phyloP scores from a whole-genome alignment of 1,140 invertebrate genomes.

The Anastatus disparis region DNA sequence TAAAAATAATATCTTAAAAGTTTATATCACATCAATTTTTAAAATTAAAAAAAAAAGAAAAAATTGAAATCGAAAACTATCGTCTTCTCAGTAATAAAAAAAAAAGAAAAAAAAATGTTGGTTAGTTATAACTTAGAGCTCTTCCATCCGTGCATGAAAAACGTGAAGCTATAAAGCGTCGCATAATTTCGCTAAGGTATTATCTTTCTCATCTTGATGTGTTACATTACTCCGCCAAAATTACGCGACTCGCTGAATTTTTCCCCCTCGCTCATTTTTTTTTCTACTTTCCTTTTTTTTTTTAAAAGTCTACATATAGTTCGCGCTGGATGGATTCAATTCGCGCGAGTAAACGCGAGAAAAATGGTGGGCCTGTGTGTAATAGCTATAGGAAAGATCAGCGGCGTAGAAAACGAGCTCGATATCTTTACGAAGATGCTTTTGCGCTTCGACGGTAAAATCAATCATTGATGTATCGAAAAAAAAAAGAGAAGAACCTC shows the following conservation, averaged over 20 bases:
- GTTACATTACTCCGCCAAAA: neutral
- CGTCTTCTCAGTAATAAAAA: no score
- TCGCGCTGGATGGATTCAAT: constrained; percentile 8
- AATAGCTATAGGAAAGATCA: neutral
- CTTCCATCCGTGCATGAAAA: neutral
- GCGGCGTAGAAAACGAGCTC: constrained; percentile 20
- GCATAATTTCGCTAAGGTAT: neutral
- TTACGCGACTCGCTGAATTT: constrained; percentile 5
- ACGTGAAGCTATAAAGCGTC: neutral
- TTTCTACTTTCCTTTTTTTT: neutral
- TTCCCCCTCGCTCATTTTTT: neutral
- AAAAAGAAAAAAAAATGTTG: no score
- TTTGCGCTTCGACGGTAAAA: no score
- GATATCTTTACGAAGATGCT: constrained; percentile 12
- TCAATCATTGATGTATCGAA: no score
- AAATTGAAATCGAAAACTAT: no score
- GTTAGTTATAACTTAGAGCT: no score
- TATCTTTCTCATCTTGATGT: no score
- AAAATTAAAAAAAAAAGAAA: no score
- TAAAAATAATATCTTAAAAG: no score
- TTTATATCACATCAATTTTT: no score
- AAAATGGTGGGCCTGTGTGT: neutral
- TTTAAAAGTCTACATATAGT: neutral
- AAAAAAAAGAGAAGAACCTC: no score
- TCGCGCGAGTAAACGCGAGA: neutral